Conservation (phyloP, 2,888 invertebrate genomes). For the Ypsolopha sequella region DNA sequence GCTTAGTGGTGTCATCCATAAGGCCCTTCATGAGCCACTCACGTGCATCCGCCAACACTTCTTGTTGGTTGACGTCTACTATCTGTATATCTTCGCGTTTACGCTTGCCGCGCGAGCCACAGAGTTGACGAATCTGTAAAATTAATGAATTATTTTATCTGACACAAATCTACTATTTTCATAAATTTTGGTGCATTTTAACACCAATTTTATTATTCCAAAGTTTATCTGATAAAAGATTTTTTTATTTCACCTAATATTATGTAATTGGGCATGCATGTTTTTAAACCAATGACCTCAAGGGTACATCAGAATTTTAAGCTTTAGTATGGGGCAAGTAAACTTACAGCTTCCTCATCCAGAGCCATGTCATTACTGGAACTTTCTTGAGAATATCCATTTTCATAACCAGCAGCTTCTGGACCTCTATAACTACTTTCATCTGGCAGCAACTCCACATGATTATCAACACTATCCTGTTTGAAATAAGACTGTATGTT, state of each 20-base stretch:
- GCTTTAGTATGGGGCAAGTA: not conserved
- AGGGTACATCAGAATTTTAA: not conserved
- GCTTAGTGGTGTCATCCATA: constrained; percentile 75
- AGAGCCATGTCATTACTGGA: constrained; percentile 20
- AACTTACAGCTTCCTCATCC: constrained; percentile 60
- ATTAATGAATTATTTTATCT: not conserved
- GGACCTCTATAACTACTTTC: constrained; percentile 1
- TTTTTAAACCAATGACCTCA: too few relatives aligned
- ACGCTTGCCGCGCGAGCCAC: constrained; percentile 75
- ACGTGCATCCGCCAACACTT: constrained; percentile 83
- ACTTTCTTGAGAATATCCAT: constrained; percentile 6
- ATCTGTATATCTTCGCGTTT: constrained; percentile 78
- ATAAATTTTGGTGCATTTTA: too few relatives aligned
- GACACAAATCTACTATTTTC: too few relatives aligned
- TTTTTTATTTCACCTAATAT: too few relatives aligned
- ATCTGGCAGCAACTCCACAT: constrained; percentile 17
- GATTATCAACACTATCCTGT: constrained; percentile 21
- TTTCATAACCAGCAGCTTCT: constrained; percentile 12
- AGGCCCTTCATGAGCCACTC: constrained; percentile 86
- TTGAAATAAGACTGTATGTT: constrained; percentile 53
- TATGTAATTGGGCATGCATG: too few relatives aligned
- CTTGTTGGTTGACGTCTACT: constrained; percentile 85
- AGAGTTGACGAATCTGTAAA: constrained; percentile 73
- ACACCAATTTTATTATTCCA: too few relatives aligned
- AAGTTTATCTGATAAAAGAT: too few relatives aligned